Conservation (phyloP, 2,888 invertebrate genomes). For the Tenthredo notha region DNA sequence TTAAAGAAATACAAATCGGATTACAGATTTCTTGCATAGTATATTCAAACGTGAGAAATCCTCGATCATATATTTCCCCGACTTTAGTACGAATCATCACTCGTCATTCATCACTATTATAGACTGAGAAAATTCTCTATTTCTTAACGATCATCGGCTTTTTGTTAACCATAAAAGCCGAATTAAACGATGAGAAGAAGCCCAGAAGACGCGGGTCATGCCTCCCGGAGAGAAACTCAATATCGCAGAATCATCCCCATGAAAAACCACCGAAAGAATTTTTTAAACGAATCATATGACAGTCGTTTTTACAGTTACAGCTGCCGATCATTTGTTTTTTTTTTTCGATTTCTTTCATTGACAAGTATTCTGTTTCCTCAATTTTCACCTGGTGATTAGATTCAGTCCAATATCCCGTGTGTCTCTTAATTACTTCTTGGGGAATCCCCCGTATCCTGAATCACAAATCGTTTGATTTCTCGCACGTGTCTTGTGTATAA, state of each 20-base stretch:
- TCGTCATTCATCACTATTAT: not conserved
- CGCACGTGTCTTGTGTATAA: slow-evolving; percentile 28
- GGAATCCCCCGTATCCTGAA: not conserved
- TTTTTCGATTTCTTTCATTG: not conserved
- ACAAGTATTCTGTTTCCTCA: not conserved
- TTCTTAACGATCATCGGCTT: not conserved
- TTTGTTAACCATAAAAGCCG: not conserved
- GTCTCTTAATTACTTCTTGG: not conserved
- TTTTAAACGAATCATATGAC: not conserved
- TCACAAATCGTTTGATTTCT: slow-evolving; percentile 19
- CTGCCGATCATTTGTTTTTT: no score
- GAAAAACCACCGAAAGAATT: not conserved
- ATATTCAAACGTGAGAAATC: slow-evolving; percentile 2
- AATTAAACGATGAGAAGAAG: not conserved
- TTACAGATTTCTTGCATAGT: not conserved
- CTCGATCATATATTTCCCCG: not conserved
- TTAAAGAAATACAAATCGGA: not conserved
- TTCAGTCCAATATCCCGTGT: not conserved
- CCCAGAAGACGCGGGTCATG: not conserved
- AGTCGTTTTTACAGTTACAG: not conserved
- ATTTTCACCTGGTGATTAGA: not conserved
- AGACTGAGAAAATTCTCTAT: not conserved
- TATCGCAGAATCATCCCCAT: not conserved
- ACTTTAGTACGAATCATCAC: not conserved
- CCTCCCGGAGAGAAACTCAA: not conserved